Conservation (phyloP, 2,113 vertebrate species). For the Xyrauchen texanus region DNA sequence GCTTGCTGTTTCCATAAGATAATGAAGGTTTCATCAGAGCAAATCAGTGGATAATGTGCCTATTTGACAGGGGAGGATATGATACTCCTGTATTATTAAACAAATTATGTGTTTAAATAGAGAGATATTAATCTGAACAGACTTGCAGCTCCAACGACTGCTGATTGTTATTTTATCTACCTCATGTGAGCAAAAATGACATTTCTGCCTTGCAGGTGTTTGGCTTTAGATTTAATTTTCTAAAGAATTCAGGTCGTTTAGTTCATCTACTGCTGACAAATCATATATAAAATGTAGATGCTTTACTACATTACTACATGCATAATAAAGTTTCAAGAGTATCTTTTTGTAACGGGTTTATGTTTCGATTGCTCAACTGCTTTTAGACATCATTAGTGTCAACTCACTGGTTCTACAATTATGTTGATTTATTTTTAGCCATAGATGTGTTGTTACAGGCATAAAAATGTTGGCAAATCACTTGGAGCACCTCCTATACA, state of each 20-base stretch:
- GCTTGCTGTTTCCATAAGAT: slow-evolving; percentile 3
- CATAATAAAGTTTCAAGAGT: no score
- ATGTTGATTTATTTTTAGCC: not conserved
- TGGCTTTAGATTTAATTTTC: not conserved
- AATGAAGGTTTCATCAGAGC: slow-evolving; percentile 24
- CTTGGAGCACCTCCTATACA: slow-evolving; percentile 17
- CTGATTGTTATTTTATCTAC: not conserved
- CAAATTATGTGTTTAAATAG: slow-evolving; percentile 19
- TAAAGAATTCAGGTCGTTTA: not conserved
- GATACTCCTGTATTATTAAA: slow-evolving; percentile 13
- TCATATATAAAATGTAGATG: not conserved
- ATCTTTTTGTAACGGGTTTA: not conserved
- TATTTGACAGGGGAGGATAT: not conserved
- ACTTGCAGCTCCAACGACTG: not conserved
- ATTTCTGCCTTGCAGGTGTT: not conserved
- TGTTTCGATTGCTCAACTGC: not conserved
- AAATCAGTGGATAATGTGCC: slow-evolving; percentile 20
- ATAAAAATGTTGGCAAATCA: slow-evolving; percentile 8
- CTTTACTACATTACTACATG: no score
- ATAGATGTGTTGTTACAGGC: not conserved
- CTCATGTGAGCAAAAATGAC: not conserved
- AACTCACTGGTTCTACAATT: not conserved
- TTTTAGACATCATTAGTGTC: not conserved
- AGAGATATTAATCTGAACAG: slow-evolving; percentile 10
- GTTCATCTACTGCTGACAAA: not conserved